Base-by-base conservation (phyloP, 2,888 invertebrate species). In the Camptogramma bilineatum region DNA sequence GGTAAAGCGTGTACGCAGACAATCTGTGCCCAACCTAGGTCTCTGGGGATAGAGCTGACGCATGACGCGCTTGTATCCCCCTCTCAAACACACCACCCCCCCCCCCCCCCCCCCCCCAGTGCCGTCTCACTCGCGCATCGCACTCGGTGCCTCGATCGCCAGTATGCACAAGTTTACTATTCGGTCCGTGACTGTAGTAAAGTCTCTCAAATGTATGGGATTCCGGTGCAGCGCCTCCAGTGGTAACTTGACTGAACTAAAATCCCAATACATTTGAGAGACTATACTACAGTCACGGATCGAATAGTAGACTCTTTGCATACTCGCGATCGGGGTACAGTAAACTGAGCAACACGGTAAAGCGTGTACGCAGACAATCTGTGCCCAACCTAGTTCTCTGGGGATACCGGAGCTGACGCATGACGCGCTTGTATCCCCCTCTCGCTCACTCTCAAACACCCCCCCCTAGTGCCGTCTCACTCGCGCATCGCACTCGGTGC, bases 1-100 rank as follows among this genome's bases (percentile, higher is more conserved):
- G 60, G 60, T 60, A n/a, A n/a, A n/a, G n/a, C n/a, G n/a, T n/a
- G n/a, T n/a, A n/a, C 95, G 95, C 93, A 97, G 97, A 90, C 96
- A 96, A 84, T 98, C 98, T 81, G 97, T 98, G 86, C 98, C 98
- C 82, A 97, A 97, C 94, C 94, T 98, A 97, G 98, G 98, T 98
- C 88, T 85, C 80, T 85, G 75, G 75, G 75, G 74, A 73, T 60
- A 60, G 59, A 52, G 59, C 59, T 59, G 53, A 54, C 46, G 59
- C 42, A 47, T 52, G 64, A 55, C 19, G 55, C 47, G 52, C 59
- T 60, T 64, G 28, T 55, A 48, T 60, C 64, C 60, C 60, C 58
- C 90, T 5, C 91, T 88, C 84, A 78, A 87, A 83, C 97, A 96
- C 82, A 96, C 96, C 75, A 18, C 54, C 89, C 4, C 16, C 82